phyloP scores from a whole-genome alignment of 2,888 invertebrate genomes.

The Tetragnatha montana region DNA sequence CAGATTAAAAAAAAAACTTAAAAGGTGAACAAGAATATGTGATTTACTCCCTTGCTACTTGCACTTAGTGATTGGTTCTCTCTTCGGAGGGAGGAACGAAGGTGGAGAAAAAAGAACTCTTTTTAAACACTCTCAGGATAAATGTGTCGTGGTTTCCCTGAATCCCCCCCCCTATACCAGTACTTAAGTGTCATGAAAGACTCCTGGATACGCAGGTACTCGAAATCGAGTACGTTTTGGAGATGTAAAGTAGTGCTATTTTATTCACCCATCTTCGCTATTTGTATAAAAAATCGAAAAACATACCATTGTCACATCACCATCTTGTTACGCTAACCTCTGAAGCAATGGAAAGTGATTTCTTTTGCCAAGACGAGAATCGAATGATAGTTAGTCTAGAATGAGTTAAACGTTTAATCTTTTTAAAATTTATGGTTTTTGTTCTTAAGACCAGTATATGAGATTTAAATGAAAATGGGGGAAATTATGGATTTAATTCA shows the following conservation, averaged over 20 bases:
- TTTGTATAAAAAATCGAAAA: not conserved
- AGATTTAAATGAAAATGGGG: too few relatives aligned
- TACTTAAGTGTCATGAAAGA: conserved; percentile 66
- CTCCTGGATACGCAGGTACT: conserved; percentile 36
- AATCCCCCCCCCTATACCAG: conserved; percentile 50
- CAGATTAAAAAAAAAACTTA: not conserved
- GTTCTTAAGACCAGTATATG: too few relatives aligned
- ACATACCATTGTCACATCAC: not conserved
- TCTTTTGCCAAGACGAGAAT: not conserved
- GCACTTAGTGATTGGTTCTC: conserved; percentile 66
- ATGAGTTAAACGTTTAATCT: too few relatives aligned
- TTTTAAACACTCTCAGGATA: conserved; percentile 69
- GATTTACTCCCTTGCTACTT: conserved; percentile 59
- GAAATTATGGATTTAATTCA: too few relatives aligned
- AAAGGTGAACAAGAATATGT: conserved; percentile 38
- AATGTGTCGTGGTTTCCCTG: conserved; percentile 56
- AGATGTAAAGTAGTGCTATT: not conserved
- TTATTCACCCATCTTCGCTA: conserved; percentile 1
- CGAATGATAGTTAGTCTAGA: not conserved
- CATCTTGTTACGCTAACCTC: not conserved
- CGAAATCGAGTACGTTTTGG: not conserved
- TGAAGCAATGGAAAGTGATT: not conserved
- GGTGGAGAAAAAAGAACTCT: conserved; percentile 37
- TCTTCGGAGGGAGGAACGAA: conserved; percentile 30
- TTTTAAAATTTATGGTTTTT: too few relatives aligned